Evolutionary conservation across 1,140 invertebrate species (phyloP).

Genomic region (Eupristina koningsbergeri): DNA sequence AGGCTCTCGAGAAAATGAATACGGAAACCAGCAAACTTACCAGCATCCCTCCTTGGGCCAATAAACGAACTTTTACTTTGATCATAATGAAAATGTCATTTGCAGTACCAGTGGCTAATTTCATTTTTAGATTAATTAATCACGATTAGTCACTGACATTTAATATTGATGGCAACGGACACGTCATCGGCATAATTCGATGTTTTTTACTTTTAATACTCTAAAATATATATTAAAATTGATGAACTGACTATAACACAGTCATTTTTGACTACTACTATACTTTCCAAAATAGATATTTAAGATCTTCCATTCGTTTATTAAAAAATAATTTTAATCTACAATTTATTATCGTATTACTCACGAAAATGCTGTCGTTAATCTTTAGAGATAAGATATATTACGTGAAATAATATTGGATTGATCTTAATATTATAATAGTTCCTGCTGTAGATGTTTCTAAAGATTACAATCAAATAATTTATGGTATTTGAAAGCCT

Average conservation of each 20-base stretch:
- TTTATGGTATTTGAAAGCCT: neutral
- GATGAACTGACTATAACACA: neutral
- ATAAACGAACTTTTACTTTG: neutral
- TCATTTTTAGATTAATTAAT: neutral
- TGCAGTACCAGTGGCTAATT: neutral
- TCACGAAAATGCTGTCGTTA: too few species aligned
- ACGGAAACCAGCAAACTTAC: neutral
- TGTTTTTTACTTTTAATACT: neutral
- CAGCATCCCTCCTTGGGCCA: too few species aligned
- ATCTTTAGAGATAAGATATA: too few species aligned
- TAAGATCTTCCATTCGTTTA: too few species aligned
- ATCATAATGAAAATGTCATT: constrained; percentile 23
- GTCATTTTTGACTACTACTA: neutral
- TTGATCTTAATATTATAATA: too few species aligned
- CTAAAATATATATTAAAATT: neutral
- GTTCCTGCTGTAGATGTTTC: too few species aligned
- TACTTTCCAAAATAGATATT: too few species aligned
- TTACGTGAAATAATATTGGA: too few species aligned
- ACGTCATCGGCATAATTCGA: neutral
- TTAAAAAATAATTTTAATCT: too few species aligned
- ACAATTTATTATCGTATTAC: too few species aligned
- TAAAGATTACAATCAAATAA: neutral
- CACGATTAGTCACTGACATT: neutral
- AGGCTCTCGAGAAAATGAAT: neutral
- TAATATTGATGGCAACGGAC: neutral